phyloP scores from a whole-genome alignment of 1,140 invertebrate species.

The Hyposmocoma kahamanoa region DNA sequence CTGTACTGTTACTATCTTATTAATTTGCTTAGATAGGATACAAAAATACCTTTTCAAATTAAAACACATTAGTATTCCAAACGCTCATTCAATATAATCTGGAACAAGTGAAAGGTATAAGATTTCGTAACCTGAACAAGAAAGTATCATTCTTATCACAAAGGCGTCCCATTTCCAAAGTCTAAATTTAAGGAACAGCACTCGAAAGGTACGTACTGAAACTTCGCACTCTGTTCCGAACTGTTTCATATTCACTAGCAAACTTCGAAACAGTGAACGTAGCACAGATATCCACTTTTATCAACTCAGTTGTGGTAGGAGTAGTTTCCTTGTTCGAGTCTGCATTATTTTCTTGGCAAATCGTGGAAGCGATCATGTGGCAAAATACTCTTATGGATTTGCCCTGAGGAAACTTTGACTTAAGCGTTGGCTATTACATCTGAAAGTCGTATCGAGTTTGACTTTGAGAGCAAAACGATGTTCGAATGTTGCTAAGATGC shows the following conservation, averaged over 20 bases:
- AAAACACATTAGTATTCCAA: too few relatives aligned
- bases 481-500: slow-evolving; percentile 45
- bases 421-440: slow-evolving; percentile 37
- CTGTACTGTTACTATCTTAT: too few relatives aligned
- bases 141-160: too few relatives aligned
- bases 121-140: too few relatives aligned
- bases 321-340: slow-evolving; percentile 51
- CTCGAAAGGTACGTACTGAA: slow-evolving; percentile 8
- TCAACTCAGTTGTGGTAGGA: slow-evolving; percentile 42
- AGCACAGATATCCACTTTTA: slow-evolving; percentile 48
- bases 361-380: slow-evolving; percentile 69
- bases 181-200: neutral
- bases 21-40: too few relatives aligned
- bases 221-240: slow-evolving; percentile 24
- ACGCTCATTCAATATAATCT: too few relatives aligned
- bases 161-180: slow-evolving; percentile 1
- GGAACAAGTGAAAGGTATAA: too few relatives aligned
- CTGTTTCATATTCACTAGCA: slow-evolving; percentile 41
- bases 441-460: slow-evolving; percentile 27
- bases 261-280: slow-evolving; percentile 38
- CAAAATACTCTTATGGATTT: slow-evolving; percentile 66
- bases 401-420: slow-evolving; percentile 63
- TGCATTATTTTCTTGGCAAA: slow-evolving; percentile 67
- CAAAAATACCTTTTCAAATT: too few relatives aligned
- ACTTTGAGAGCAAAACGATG: slow-evolving; percentile 69